phyloP scores from a whole-genome alignment of 2,888 invertebrate species.

The Itoplectis maculator region DNA sequence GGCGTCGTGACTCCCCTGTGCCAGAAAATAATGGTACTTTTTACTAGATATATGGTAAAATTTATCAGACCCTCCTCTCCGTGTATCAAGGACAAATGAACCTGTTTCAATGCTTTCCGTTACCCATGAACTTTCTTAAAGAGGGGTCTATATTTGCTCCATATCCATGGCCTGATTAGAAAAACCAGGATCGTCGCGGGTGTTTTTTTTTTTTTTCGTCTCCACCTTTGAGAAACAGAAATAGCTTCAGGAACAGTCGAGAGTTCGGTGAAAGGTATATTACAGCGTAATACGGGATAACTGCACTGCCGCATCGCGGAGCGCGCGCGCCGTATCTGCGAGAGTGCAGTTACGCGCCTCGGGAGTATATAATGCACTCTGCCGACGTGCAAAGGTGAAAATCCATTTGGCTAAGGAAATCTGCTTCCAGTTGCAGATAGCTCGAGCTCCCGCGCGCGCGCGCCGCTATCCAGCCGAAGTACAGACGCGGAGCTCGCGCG shows the following conservation, averaged over 20 bases:
- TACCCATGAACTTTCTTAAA: no score
- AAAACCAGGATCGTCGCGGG: no score
- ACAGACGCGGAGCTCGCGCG: slow-evolving; percentile 53
- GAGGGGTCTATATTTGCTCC: no score
- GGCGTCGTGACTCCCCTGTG: no score
- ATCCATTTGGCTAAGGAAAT: slow-evolving; percentile 69
- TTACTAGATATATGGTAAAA: no score
- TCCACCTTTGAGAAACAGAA: not conserved
- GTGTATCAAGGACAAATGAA: no score
- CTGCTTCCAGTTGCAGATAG: slow-evolving; percentile 61
- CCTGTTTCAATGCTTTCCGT: no score
- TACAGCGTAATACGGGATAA: slow-evolving; percentile 37
- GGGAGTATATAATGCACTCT: slow-evolving; percentile 53
- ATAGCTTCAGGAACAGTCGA: not conserved
- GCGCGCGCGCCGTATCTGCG: slow-evolving; percentile 6
- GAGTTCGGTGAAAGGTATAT: slow-evolving; percentile 34
- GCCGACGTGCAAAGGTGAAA: slow-evolving; percentile 64
- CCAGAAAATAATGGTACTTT: no score
- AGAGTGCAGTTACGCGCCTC: slow-evolving; percentile 37
- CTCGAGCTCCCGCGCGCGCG: no score
- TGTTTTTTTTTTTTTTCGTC: slow-evolving; percentile 1
- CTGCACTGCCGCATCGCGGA: slow-evolving; percentile 14
- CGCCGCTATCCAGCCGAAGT: slow-evolving; percentile 23
- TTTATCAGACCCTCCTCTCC: no score
- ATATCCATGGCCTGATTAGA: no score